A percentile compares a stretch with the other conserved stretches of the same genome.
Evolutionary conservation across 1,140 invertebrate genomes (phyloP).

Genomic region (Bombus sylvicola): DNA sequence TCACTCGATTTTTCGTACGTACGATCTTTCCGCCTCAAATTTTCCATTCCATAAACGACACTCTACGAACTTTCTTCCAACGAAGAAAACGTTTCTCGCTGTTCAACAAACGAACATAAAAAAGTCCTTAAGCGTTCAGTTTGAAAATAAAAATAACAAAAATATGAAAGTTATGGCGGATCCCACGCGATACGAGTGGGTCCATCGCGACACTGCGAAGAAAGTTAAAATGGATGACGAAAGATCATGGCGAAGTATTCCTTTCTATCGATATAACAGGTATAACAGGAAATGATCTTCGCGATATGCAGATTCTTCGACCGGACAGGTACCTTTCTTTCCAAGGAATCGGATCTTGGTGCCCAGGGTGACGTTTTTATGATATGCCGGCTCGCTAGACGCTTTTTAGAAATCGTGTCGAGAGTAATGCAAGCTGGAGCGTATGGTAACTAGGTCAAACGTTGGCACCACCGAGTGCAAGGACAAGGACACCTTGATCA

Average conservation of each 20-base stretch:
- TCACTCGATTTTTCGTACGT: not conserved
- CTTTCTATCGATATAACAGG: not conserved
- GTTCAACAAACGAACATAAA: not conserved
- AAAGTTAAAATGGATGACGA: not conserved
- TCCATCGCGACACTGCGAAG: not conserved
- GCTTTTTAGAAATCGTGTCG: slow-evolving; percentile 60
- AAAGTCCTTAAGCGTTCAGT: not conserved
- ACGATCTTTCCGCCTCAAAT: too few relatives aligned
- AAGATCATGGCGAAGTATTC: not conserved
- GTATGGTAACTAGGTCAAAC: slow-evolving; percentile 45
- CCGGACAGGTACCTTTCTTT: not conserved
- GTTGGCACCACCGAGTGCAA: slow-evolving; percentile 55
- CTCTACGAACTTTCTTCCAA: not conserved
- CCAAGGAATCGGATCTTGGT: not conserved
- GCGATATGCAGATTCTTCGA: not conserved
- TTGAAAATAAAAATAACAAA: not conserved
- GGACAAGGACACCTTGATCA: slow-evolving; percentile 69
- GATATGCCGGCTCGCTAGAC: not conserved
- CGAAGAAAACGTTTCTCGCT: not conserved
- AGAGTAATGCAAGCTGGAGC: not conserved
- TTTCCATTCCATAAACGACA: too few relatives aligned
- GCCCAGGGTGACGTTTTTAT: not conserved
- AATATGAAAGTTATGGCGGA: slow-evolving; percentile 1
- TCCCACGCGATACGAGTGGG: not conserved
- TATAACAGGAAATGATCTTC: slow-evolving; percentile 8